Evolutionary conservation across 2,113 vertebrate species (phyloP).

Genomic region (Oreochromis spilurus): DNA sequence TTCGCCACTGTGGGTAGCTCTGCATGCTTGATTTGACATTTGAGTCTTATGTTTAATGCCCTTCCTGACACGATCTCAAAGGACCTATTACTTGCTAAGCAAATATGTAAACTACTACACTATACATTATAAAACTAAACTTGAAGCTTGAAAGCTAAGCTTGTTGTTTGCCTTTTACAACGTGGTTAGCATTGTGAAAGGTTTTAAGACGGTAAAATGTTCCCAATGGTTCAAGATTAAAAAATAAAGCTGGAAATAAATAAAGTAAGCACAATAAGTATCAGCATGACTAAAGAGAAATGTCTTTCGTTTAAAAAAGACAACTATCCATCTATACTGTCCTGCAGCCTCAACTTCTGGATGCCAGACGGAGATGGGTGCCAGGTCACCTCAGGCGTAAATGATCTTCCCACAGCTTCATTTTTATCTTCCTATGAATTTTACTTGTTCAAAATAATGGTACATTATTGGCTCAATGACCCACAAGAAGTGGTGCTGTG

Average conservation of each 20-base stretch:
- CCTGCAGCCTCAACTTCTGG: background rate
- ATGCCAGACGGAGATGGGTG: background rate
- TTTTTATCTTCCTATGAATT: too few relatives aligned
- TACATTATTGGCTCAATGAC: too few relatives aligned
- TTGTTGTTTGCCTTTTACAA: background rate
- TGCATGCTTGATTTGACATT: background rate
- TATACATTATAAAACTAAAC: background rate
- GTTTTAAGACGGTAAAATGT: background rate
- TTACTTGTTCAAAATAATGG: too few relatives aligned
- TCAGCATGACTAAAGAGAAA: background rate
- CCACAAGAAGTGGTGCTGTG: too few relatives aligned
- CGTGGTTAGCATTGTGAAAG: background rate
- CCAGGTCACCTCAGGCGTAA: background rate
- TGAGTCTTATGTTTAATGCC: background rate
- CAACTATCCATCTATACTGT: background rate
- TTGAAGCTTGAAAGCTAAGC: background rate
- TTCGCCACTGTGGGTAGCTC: background rate
- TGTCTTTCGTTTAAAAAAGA: background rate
- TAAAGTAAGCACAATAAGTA: background rate
- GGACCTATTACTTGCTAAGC: background rate
- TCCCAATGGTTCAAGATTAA: background rate
- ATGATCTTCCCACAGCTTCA: background rate
- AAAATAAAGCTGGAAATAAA: background rate
- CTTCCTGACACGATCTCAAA: background rate
- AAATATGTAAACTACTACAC: background rate